A percentile compares a stretch with the other conserved stretches of the same genome.
These are phyloP conservation scores for Mesorhabditis sp. DNA, from an alignment of 2,888 invertebrate genomes.

Conservation along the genomic window DNA sequence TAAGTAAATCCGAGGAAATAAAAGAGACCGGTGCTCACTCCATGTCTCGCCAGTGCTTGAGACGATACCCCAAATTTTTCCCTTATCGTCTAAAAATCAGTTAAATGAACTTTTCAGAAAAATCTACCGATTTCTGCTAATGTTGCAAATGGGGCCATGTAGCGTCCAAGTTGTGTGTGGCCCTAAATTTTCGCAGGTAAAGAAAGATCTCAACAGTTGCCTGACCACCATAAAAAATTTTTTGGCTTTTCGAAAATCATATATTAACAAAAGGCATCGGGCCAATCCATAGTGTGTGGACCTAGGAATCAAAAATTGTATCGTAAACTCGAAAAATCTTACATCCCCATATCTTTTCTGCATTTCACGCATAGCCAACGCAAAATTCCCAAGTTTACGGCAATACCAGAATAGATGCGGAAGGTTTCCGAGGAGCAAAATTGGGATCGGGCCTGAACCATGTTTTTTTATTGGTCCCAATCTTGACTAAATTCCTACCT, in stretches of 20 bases:
- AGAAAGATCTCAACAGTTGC: background rate
- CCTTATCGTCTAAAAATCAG: background rate
- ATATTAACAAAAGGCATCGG: background rate
- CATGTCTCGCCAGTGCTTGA: constrained; percentile 5
- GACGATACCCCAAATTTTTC: constrained; percentile 2
- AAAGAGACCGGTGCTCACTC: background rate
- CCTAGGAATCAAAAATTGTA: background rate
- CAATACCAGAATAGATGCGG: too few relatives aligned
- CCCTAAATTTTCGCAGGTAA: background rate
- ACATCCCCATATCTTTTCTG: too few relatives aligned
- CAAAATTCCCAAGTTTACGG: too few relatives aligned
- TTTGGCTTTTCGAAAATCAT: background rate
- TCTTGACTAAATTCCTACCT: too few relatives aligned
- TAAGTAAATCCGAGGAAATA: background rate
- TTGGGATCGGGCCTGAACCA: too few relatives aligned
- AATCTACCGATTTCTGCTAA: background rate
- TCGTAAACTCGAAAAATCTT: background rate
- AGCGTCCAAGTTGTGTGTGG: background rate
- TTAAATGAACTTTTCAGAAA: background rate
- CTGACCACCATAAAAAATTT: background rate
- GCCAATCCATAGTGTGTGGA: background rate
- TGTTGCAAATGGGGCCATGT: background rate
- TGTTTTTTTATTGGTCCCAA: too few relatives aligned
- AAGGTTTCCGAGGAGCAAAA: too few relatives aligned
- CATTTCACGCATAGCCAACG: too few relatives aligned